These are phyloP conservation scores for Hirtodrosophila cameraria DNA, from an alignment of 2,888 invertebrate genomes.

Conservation along the genomic window DNA sequence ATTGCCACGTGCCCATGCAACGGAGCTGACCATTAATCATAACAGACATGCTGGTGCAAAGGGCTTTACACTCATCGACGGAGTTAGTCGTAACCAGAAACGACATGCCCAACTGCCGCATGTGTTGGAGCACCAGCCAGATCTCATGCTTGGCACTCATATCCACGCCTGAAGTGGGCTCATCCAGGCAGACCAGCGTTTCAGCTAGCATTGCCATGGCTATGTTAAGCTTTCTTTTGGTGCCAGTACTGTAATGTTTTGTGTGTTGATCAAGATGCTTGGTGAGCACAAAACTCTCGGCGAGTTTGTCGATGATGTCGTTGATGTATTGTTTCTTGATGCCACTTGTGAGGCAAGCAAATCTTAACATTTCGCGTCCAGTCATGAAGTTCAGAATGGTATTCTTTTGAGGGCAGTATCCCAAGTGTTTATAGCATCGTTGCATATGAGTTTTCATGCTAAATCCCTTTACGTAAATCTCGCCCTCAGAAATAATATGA, in stretches of 20 bases:
- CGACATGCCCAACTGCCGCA: conserved; percentile 88
- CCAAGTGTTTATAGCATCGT: conserved; percentile 86
- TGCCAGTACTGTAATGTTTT: conserved; percentile 87
- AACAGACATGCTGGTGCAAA: conserved; percentile 90
- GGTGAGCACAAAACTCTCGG: conserved; percentile 85
- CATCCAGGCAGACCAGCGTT: conserved; percentile 88
- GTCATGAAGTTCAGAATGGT: conserved; percentile 88
- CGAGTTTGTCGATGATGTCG: conserved; percentile 59
- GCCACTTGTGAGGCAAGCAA: conserved; percentile 87
- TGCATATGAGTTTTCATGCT: conserved; percentile 85
- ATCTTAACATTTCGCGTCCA: conserved; percentile 87
- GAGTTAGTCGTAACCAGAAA: conserved; percentile 92
- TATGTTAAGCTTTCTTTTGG: conserved; percentile 89
- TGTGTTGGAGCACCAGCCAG: conserved; percentile 89
- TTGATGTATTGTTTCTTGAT: conserved; percentile 82
- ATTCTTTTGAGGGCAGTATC: conserved; percentile 90
- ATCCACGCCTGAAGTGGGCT: conserved; percentile 86
- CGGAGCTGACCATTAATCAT: conserved; percentile 91
- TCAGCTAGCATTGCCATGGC: conserved; percentile 89
- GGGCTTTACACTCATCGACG: conserved; percentile 92
- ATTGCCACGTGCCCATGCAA: conserved; percentile 89
- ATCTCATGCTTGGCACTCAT: conserved; percentile 87
- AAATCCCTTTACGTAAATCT: conserved; percentile 87
- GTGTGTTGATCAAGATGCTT: conserved; percentile 86
- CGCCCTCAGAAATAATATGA: conserved; percentile 87